Evolutionary conservation across 2,888 invertebrate species (phyloP), one percentile per base, ranked within the genome.

Genomic region (Drosophila kanekoi): DNA sequence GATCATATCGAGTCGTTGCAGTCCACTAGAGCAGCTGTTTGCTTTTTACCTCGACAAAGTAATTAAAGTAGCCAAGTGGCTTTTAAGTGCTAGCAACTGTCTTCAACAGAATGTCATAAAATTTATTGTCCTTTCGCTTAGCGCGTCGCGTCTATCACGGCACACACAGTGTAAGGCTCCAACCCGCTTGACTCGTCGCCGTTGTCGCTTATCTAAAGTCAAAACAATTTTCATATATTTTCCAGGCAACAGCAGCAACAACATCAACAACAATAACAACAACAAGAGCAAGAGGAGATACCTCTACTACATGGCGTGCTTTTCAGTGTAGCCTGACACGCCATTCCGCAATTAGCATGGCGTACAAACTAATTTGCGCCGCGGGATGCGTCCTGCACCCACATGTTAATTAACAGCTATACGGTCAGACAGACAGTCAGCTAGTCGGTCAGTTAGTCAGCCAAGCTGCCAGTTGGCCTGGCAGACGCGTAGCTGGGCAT

Each of bases 121-220:
- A 88, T 90, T 90, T 75, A 90, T 90, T 90, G 89, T 81, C 87
- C 63, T 67, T 81, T 69, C 72, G 80, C 74, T 82, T 80, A 76
- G 77, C 73, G 71, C 74, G 66, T 67, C 72, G 77, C 76, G 68
- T 73, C 81, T 79, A 85, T 88, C 83, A 87, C 89, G 79, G 84
- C 83, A 80, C 60, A 52, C 38, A 47, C 44, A 52, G 20, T 60
- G 43, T 20, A 40, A 41, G 9, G 18, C 28, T 38, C 49, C 51
- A 40, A 53, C 66, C 53, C 72, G 72, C 52, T 79, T 68, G 69
- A 64, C 78, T 66, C 69, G 44, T 67, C 61, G 65, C 65, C 70
- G 65, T 64, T 78, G 81, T 79, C 85, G 80, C 91, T 91, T 91
- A 91, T 91, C 91, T 91, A 90, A 91, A 91, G 91, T 91, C 91